These are phyloP conservation scores for Perdita meconis DNA, from an alignment of 2,888 invertebrate genomes.

Conservation along the genomic window DNA sequence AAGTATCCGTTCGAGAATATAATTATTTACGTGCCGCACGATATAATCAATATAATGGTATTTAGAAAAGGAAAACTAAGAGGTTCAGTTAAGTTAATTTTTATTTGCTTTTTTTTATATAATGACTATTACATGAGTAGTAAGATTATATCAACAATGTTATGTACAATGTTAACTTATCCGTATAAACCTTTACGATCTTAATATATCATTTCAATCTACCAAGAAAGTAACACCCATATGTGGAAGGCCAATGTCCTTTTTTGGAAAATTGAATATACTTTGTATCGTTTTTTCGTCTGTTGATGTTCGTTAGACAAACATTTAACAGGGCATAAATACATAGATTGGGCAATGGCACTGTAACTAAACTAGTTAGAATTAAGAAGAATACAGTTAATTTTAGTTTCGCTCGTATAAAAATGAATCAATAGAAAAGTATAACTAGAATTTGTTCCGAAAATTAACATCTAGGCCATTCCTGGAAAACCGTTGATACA, in stretches of 20 bases:
- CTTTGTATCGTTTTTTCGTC: constrained; percentile 38
- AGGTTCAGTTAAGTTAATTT: constrained; percentile 77
- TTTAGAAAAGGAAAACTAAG: constrained; percentile 2
- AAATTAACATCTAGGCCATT: constrained; percentile 69
- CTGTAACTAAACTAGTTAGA: constrained; percentile 75
- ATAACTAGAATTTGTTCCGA: constrained; percentile 59
- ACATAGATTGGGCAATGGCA: constrained; percentile 76
- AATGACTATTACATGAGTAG: constrained; percentile 80
- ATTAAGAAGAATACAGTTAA: constrained; percentile 75
- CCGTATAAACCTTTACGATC: constrained; percentile 62
- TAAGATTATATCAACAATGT: constrained; percentile 82
- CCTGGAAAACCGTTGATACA: constrained; percentile 40
- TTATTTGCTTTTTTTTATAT: constrained; percentile 76
- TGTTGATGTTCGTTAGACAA: constrained; percentile 42
- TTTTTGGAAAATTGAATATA: constrained; percentile 57
- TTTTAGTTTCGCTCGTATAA: constrained; percentile 70
- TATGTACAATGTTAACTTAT: constrained; percentile 78
- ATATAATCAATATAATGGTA: constrained; percentile 10
- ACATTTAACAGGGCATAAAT: constrained; percentile 64
- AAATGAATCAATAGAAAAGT: constrained; percentile 73
- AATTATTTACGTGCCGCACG: neutral
- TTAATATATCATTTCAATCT: constrained; percentile 73
- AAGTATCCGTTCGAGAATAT: neutral
- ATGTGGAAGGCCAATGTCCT: constrained; percentile 57
- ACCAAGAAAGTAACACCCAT: constrained; percentile 70